phyloP scores from a whole-genome alignment of 1,140 invertebrate genomes.

The Danaus plexippus region DNA sequence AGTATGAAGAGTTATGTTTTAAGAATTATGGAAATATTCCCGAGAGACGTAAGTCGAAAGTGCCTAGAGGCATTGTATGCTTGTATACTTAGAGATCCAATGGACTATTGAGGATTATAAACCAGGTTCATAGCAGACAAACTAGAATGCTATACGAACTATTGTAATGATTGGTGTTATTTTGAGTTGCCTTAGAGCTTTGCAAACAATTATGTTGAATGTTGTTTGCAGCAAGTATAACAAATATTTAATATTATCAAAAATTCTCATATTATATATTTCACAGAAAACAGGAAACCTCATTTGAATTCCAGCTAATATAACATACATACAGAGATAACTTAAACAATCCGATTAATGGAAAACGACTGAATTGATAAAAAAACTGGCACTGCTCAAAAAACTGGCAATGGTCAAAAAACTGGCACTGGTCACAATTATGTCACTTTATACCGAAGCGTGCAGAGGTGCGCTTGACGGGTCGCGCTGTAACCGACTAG shows the following conservation, averaged over 20 bases:
- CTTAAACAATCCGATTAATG: too few species aligned
- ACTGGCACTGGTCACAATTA: conserved; percentile 16
- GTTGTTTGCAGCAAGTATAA: too few species aligned
- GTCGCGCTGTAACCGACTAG: conserved; percentile 51
- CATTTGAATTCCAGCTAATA: too few species aligned
- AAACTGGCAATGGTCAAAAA: background rate
- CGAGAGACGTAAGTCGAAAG: conserved; percentile 28
- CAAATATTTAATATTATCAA: too few species aligned
- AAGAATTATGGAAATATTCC: conserved; percentile 28
- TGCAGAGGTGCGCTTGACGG: conserved; percentile 50
- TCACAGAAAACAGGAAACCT: too few species aligned
- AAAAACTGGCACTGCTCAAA: too few species aligned
- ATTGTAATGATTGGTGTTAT: too few species aligned
- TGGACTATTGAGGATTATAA: conserved; percentile 45
- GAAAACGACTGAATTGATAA: too few species aligned
- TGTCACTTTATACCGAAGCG: conserved; percentile 20
- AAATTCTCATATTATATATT: too few species aligned
- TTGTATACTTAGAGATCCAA: conserved; percentile 16
- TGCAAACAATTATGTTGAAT: too few species aligned
- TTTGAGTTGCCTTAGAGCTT: too few species aligned
- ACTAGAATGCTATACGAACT: conserved; percentile 7
- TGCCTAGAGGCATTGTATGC: conserved; percentile 22
- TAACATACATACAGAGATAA: too few species aligned
- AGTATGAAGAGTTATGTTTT: conserved; percentile 9
- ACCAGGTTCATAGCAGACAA: conserved; percentile 46